Conservation (phyloP, 2,113 vertebrate species). For the Phainopepla nitens region DNA sequence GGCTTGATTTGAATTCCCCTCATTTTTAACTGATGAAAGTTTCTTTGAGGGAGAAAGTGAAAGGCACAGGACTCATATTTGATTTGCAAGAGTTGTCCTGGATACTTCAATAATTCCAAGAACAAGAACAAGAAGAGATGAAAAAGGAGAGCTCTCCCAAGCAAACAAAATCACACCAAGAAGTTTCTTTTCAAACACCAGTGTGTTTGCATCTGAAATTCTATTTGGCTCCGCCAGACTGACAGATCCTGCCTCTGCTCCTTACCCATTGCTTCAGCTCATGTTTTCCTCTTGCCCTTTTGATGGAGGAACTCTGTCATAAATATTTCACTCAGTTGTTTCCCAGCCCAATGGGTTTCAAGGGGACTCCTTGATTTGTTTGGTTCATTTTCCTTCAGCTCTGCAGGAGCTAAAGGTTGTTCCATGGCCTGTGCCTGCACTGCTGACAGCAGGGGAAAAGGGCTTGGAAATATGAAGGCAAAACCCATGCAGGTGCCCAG, state of each 20-base stretch:
- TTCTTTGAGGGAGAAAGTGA: background rate
- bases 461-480: background rate
- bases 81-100: background rate
- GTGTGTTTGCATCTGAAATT: background rate
- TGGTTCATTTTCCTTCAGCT: background rate
- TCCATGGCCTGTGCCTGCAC: background rate
- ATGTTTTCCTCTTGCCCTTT: background rate
- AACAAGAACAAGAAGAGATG: background rate
- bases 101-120: background rate
- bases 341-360: background rate
- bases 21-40: background rate
- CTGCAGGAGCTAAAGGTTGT: background rate
- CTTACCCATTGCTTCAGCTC: background rate
- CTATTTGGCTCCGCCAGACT: background rate
- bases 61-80: background rate
- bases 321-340: background rate
- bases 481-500: rapidly evolving
- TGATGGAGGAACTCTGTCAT: background rate
- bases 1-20: background rate
- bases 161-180: background rate
- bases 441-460: background rate
- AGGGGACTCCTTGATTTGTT: background rate
- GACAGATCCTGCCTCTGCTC: background rate
- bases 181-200: background rate
- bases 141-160: background rate